Conservation (phyloP, 1,140 invertebrate species). For the Neodiprion pinetum region DNA sequence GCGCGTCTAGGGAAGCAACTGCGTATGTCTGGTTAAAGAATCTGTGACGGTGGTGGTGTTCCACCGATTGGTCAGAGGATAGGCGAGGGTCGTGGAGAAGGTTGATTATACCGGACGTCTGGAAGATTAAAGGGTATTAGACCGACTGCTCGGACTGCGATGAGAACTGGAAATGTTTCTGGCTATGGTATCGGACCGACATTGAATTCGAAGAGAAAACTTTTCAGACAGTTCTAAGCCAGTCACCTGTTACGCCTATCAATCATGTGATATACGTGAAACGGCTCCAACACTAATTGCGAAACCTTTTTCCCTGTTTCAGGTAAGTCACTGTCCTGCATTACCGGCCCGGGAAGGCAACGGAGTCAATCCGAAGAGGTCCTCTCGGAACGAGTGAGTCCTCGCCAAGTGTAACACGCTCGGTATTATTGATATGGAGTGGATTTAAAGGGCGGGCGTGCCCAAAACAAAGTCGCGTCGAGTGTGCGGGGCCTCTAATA, state of each 20-base stretch:
- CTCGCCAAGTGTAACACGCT: too few species aligned
- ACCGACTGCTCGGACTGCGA: too few species aligned
- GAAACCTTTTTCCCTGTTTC: too few species aligned
- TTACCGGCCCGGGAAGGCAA: too few species aligned
- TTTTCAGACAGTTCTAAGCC: background rate
- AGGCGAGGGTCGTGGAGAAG: background rate
- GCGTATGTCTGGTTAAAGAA: too few species aligned
- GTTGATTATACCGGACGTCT: constrained; percentile 2
- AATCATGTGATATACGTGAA: background rate
- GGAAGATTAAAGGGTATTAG: background rate
- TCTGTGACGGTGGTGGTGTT: background rate
- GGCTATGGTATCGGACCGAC: background rate
- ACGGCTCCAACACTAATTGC: background rate
- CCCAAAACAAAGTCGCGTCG: too few species aligned
- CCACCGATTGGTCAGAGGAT: background rate
- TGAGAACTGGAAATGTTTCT: background rate
- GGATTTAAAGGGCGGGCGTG: too few species aligned
- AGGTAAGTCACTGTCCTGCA: too few species aligned
- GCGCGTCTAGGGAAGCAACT: too few species aligned
- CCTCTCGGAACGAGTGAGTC: too few species aligned
- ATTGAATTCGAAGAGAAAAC: background rate
- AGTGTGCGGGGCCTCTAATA: constrained; percentile 20
- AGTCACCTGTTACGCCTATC: background rate
- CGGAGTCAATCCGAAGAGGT: too few species aligned
- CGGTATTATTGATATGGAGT: too few species aligned